These are phyloP conservation scores for Tricholauxania praeusta DNA, from an alignment of 2,888 invertebrate genomes.

Conservation along the genomic window DNA sequence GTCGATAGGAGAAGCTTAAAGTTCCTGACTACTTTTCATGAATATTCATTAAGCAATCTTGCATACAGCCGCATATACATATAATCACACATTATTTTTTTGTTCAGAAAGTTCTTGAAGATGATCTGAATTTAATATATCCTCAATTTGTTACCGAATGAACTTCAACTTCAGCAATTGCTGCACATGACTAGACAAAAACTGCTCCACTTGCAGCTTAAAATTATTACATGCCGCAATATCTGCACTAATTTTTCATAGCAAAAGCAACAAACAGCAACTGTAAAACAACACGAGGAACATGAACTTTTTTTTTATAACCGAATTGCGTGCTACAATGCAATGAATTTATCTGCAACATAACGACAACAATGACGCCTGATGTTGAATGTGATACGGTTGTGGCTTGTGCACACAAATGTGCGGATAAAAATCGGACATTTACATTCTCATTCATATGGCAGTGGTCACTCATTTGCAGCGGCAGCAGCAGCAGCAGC, in stretches of 20 bases:
- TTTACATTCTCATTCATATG: not conserved
- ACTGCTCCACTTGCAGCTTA: conserved; percentile 17
- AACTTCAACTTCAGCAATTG: not conserved
- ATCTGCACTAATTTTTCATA: conserved; percentile 11
- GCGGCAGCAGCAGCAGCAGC: not conserved
- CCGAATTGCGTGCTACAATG: conserved; percentile 11
- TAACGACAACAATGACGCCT: not conserved
- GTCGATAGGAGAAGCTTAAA: too few species aligned
- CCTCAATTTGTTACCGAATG: not conserved
- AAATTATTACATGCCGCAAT: not conserved
- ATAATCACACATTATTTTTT: too few species aligned
- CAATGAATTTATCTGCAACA: conserved; percentile 7
- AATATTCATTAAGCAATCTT: too few species aligned
- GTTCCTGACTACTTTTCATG: too few species aligned
- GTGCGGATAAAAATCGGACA: not conserved
- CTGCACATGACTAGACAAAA: conserved; percentile 3
- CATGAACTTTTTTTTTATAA: not conserved
- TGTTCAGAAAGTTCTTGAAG: too few species aligned
- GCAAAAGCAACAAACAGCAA: too few species aligned
- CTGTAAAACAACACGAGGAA: not conserved
- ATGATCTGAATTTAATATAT: too few species aligned
- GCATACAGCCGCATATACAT: too few species aligned
- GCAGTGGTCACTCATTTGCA: not conserved
- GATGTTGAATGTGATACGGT: not conserved
- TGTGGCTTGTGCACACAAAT: not conserved